These are phyloP conservation scores for Grammomys surdaster DNA, from an alignment of 2,113 vertebrate species.

Conservation along the genomic window DNA sequence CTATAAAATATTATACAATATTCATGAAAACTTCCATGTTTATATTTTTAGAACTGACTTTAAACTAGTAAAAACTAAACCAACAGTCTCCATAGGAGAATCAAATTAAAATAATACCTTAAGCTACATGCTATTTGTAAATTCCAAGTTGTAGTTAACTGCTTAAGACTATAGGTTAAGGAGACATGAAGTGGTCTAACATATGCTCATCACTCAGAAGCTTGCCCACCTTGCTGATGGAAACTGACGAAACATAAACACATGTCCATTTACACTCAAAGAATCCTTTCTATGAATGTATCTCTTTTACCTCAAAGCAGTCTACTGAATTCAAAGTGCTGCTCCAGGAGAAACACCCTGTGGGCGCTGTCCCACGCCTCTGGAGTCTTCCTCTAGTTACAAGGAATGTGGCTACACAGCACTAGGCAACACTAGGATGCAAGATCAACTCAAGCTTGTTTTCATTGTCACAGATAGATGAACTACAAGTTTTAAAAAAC, in stretches of 20 bases:
- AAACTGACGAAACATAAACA: slow-evolving; percentile 73
- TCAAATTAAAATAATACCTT: slow-evolving; percentile 79
- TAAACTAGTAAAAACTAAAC: slow-evolving; percentile 82
- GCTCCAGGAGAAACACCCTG: slow-evolving; percentile 70
- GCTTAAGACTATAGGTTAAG: slow-evolving; percentile 73
- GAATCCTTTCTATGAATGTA: slow-evolving; percentile 63
- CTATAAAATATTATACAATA: slow-evolving; percentile 77
- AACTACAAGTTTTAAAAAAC: slow-evolving; percentile 69
- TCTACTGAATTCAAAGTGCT: slow-evolving; percentile 68
- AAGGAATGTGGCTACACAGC: slow-evolving; percentile 59
- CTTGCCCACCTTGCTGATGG: slow-evolving; percentile 70
- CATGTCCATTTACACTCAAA: slow-evolving; percentile 60
- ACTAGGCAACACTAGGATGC: slow-evolving; percentile 61
- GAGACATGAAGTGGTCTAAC: slow-evolving; percentile 56
- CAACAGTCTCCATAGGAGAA: slow-evolving; percentile 81
- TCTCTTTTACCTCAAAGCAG: slow-evolving; percentile 74
- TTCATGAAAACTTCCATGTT: slow-evolving; percentile 80
- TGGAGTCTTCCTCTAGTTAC: slow-evolving; percentile 45
- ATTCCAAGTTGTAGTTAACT: slow-evolving; percentile 73
- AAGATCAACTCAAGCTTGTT: slow-evolving; percentile 63
- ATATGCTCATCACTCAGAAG: slow-evolving; percentile 60
- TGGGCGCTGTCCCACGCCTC: slow-evolving; percentile 27
- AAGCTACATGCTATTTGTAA: slow-evolving; percentile 75
- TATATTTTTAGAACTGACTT: slow-evolving; percentile 76
- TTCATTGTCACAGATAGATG: slow-evolving; percentile 69